A percentile compares a stretch with the other conserved stretches of the same genome.
These are phyloP conservation scores for Tinamus guttatus DNA, from an alignment of 2,113 vertebrate species.

Conservation along the genomic window DNA sequence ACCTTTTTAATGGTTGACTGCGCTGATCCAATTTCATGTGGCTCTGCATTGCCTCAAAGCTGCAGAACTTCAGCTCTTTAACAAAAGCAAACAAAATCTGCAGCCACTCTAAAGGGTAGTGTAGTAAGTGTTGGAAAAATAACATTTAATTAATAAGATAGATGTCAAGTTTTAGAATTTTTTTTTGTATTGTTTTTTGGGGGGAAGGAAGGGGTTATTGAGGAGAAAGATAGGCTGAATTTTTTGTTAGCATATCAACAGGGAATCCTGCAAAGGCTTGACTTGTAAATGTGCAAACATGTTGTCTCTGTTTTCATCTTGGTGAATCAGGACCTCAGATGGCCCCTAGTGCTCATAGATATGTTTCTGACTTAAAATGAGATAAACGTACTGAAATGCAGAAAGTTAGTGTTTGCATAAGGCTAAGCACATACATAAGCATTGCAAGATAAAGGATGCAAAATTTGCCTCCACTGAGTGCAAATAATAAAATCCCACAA, in stretches of 20 bases:
- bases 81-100: background rate
- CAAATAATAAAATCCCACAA: background rate
- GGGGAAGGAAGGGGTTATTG: too few relatives aligned
- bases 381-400: background rate
- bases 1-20: background rate
- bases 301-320: background rate
- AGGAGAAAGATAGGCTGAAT: background rate
- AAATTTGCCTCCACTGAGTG: background rate
- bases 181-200: too few relatives aligned
- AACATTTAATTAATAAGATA: background rate
- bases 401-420: background rate
- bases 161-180: background rate
- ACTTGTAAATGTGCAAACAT: background rate
- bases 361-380: background rate
- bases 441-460: background rate
- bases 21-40: background rate
- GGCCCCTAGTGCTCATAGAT: background rate
- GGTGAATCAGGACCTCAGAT: background rate
- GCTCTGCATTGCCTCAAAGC: background rate
- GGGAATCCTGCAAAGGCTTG: background rate
- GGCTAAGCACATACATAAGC: background rate
- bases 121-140: background rate
- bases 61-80: accelerated
- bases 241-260: background rate
- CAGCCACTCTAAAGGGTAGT: background rate